These are phyloP conservation scores for Mastomys natalensis DNA, from an alignment of 2,113 vertebrate genomes.

Conservation along the genomic window DNA sequence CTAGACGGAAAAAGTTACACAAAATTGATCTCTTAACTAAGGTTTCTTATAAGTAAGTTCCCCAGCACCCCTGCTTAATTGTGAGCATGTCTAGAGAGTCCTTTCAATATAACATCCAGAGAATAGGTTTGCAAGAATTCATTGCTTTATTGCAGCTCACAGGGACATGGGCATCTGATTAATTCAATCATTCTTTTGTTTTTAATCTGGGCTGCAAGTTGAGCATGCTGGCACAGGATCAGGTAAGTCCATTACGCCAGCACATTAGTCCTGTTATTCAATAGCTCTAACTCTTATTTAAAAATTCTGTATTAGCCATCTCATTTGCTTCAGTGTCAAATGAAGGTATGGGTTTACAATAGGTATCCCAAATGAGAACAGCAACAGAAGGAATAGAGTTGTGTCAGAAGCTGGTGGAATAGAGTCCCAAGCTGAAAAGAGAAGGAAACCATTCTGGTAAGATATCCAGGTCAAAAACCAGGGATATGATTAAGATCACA, in stretches of 20 bases:
- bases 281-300: constrained; percentile 15
- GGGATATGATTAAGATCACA: constrained; percentile 81
- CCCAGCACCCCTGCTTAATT: constrained; percentile 61
- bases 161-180: constrained; percentile 66
- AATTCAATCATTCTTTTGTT: constrained; percentile 59
- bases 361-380: constrained; percentile 31
- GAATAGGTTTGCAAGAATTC: constrained; percentile 68
- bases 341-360: background rate
- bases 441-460: constrained; percentile 78
- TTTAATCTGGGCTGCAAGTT: constrained; percentile 73
- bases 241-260: constrained; percentile 76
- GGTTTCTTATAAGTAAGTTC: constrained; percentile 46
- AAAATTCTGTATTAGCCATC: background rate
- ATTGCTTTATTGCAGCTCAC: constrained; percentile 76
- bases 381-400: background rate
- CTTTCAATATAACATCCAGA: constrained; percentile 51
- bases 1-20: constrained; percentile 58
- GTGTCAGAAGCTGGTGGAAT: constrained; percentile 32
- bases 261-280: constrained; percentile 68
- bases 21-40: constrained; percentile 79
- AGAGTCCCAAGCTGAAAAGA: background rate
- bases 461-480: constrained; percentile 67
- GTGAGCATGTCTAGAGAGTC: constrained; percentile 59
- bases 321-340: background rate
- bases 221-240: constrained; percentile 63